Evolutionary conservation across 2,797 vertebrate genomes (phyloP).

Genomic region (Clarias platycephalus): DNA sequence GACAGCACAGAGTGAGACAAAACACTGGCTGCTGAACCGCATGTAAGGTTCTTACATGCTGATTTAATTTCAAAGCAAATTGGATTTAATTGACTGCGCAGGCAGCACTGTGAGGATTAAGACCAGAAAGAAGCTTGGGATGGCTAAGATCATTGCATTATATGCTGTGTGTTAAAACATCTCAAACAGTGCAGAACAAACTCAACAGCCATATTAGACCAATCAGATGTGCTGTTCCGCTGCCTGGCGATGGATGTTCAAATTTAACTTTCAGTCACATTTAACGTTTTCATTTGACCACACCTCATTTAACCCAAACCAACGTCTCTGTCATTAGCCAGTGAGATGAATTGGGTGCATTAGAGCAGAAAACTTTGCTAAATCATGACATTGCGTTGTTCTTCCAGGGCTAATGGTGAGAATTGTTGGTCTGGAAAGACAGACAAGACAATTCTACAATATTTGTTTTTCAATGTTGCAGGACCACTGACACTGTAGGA

Average conservation of each 20-base stretch:
- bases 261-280: neutral
- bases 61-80: conserved; percentile 8
- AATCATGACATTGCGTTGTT: neutral
- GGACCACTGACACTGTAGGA: too few species aligned
- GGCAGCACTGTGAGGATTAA: neutral
- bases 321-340: neutral
- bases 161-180: neutral
- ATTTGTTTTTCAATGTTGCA: neutral
- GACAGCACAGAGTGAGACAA: neutral
- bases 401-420: neutral
- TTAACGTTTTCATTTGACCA: neutral
- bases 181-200: conserved; percentile 12
- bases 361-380: neutral
- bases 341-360: neutral
- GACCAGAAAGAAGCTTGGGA: neutral
- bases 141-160: neutral
- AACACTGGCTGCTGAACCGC: neutral
- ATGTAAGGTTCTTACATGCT: neutral
- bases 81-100: neutral
- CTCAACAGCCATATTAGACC: neutral
- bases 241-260: neutral
- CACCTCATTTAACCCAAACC: neutral
- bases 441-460: neutral
- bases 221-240: neutral
- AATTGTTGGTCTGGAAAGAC: too few species aligned